Evolutionary conservation across 2,113 vertebrate species (phyloP), one percentile per base, ranked within the genome.

Genomic region (Atractosteus spatula): DNA sequence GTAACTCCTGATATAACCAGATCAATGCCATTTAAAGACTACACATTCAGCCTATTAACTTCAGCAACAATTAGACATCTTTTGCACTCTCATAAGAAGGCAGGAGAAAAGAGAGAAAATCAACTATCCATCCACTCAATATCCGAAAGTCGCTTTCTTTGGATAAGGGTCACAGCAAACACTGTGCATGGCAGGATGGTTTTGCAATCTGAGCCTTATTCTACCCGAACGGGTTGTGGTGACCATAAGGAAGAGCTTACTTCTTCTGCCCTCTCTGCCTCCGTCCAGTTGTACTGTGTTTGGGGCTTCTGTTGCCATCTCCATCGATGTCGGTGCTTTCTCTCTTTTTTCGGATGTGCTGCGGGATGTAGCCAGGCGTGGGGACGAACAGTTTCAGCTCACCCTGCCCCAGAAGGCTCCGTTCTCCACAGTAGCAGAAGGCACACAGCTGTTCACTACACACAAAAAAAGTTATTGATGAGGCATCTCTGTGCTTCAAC

Each of bases 391-490:
- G 93, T 79, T 94, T 94, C 79, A 99, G 88, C 73, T 94, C 95
- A 59, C 97, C 97, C 91, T 98, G 97, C 75, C 97, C 97, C 85
- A 98, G 89, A 14, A 94, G 91, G 84, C 95, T 95, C 67, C 91
- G 85, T 67, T 94, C 94, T 68, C 95, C 96, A 81, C 93, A 94
- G 87, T 96, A 96, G 89, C 97, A 99, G 87, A 99, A 99, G 85
- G 96, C 97, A 83, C 97, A 99, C 86, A 96, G 94, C 90, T 95
- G 95, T 86, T 96, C 92, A 74, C 96, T 99, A 86, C 71, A 65
- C 14, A 64, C 8, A 42, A 55, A 74, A 47, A 47, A 16, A 56
- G 55, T 56, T 56, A 2, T 11, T 56, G 55, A 8, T 66, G 54
- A 17, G 67, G 5, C n/a, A 16, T 51, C 14, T 67, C 62, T 29